Evolutionary conservation across 2,113 vertebrate species (phyloP), one percentile per base, ranked within the genome.

Genomic region (Microcebus griseorufus): DNA sequence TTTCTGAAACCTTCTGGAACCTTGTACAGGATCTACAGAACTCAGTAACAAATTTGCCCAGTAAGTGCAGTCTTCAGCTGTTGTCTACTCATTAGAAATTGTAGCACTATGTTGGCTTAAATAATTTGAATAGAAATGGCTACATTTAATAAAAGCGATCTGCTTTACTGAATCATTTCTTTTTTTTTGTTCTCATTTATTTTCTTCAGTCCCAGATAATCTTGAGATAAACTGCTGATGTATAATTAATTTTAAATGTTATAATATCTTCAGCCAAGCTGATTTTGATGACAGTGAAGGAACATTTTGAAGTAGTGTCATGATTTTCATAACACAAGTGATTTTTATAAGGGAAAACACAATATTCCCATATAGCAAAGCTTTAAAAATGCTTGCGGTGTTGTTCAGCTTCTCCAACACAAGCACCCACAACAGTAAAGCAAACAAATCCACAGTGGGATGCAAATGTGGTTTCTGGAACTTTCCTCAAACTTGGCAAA

Each of bases 391-490:
- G 53, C 94, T 45, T 10, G 82, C 79, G 1, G 62, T 39, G 45
- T 53, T 83, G 82, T 55, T 81, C 69, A 58, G 79, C 37, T 70
- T 29, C 89, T 95, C 92, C 96, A 87, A 96, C 93, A 72, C 53
- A 97, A 80, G 93, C 89, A 93, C 92, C 91, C 95, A 87, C 94
- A 88, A 82, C 93, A 85, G 95, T 6, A 96, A 95, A 90, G 95
- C 84, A 96, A 96, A 95, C 88, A 88, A 80, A 83, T 42, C 70
- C 85, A 72, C 89, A 23, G 83, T 6, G 22, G 70, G 42, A 86
- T 48, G 14, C 53, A 60, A 70, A 67, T 95, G 95, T 65, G 95
- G 96, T 95, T 96, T 91, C 95, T 96, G 97, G 96, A 94, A 96
- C 69, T 72, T n/a, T 94, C 75, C 95, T 37, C 45, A 91, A 80